Evolutionary conservation across 2,888 invertebrate species (phyloP).

Genomic region (Tupiocoris notatus): DNA sequence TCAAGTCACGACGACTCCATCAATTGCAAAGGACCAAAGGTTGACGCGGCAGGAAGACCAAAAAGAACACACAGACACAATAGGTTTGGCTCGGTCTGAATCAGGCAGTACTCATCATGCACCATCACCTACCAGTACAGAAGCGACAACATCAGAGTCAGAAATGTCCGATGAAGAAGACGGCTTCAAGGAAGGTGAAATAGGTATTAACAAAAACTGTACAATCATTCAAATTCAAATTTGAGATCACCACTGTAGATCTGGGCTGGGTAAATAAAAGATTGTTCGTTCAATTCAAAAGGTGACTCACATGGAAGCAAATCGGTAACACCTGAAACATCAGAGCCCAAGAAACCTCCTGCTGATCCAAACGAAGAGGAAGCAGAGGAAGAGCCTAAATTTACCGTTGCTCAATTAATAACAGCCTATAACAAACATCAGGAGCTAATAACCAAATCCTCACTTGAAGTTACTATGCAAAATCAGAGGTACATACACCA

Average conservation of each 20-base stretch:
- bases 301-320: background rate
- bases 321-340: background rate
- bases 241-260: too few relatives aligned
- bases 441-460: constrained; percentile 56
- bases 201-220: too few relatives aligned
- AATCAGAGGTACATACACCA: constrained; percentile 29
- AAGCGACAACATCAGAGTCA: constrained; percentile 38
- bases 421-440: constrained; percentile 58
- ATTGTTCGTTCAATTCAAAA: background rate
- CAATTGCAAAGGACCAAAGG: background rate
- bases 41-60: background rate
- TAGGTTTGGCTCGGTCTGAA: background rate
- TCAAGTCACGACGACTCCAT: background rate
- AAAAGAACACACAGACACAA: background rate
- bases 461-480: constrained; percentile 56
- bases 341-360: constrained; percentile 12
- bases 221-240: too few relatives aligned
- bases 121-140: constrained; percentile 29
- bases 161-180: constrained; percentile 47
- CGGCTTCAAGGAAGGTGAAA: constrained; percentile 44
- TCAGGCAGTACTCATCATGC: constrained; percentile 1
- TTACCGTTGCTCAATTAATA: constrained; percentile 56
- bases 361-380: constrained; percentile 49
- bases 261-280: background rate
- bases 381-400: constrained; percentile 56